Conservation (phyloP, 2,113 vertebrate species). For the Indicator indicator region DNA sequence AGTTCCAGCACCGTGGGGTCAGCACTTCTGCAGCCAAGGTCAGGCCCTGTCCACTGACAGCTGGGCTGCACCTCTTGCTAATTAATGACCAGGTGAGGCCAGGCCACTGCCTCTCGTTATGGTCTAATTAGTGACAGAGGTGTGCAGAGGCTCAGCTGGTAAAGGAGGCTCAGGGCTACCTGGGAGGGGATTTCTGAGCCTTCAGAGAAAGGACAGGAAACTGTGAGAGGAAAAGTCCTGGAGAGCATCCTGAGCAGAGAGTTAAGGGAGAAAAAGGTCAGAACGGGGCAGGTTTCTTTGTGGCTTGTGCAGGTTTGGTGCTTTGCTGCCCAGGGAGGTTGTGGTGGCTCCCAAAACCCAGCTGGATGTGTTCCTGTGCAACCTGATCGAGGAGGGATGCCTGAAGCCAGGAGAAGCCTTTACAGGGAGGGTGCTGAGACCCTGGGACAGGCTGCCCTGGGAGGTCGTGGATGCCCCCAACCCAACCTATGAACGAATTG, state of each 20-base stretch:
- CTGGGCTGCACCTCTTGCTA: not conserved
- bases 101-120: not conserved
- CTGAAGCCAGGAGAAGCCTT: too few species aligned
- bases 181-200: not conserved
- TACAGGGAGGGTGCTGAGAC: too few species aligned
- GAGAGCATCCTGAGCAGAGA: not conserved
- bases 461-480: too few species aligned
- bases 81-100: not conserved
- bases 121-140: not conserved
- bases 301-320: fast-evolving
- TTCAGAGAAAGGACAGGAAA: fast-evolving
- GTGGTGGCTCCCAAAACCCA: too few species aligned
- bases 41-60: not conserved
- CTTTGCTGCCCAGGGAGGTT: not conserved
- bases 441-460: too few species aligned
- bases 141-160: not conserved
- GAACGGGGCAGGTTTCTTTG: fast-evolving
- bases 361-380: too few species aligned
- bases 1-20: not conserved
- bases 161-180: not conserved
- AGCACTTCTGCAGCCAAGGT: not conserved
- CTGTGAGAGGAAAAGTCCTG: not conserved
- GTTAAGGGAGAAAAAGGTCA: too few species aligned
- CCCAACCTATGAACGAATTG: not conserved
- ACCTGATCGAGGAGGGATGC: too few species aligned